Conservation (phyloP, 2,797 vertebrate species). For the Lerista edwardsae region DNA sequence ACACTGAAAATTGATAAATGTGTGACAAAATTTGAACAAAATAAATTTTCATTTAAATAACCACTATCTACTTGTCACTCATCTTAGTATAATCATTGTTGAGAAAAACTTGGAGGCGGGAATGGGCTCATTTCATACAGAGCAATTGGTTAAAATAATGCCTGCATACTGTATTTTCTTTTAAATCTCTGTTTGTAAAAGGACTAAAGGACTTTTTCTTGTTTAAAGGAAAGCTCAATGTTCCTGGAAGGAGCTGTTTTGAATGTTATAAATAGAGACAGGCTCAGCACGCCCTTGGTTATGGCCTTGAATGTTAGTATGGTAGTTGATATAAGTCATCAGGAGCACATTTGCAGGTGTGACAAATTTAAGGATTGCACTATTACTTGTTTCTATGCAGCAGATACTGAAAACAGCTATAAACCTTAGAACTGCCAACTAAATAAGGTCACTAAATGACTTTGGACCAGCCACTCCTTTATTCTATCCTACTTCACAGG, state of each 20-base stretch:
- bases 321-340: neutral
- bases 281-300: neutral
- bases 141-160: neutral
- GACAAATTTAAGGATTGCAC: neutral
- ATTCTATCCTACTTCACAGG: no score
- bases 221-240: neutral
- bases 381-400: conserved; percentile 4
- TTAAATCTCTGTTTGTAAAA: no score
- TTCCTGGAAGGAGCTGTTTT: neutral
- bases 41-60: no score
- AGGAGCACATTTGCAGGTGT: neutral
- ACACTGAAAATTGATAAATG: neutral
- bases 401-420: neutral
- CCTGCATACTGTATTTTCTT: no score
- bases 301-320: neutral
- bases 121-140: neutral
- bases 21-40: no score
- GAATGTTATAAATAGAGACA: neutral
- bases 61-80: no score
- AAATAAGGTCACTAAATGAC: neutral
- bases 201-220: no score
- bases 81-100: no score
- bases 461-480: no score
- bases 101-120: no score
- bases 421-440: neutral